These are phyloP conservation scores for Vanessa tameamea DNA, from an alignment of 1,140 invertebrate genomes.

Conservation along the genomic window DNA sequence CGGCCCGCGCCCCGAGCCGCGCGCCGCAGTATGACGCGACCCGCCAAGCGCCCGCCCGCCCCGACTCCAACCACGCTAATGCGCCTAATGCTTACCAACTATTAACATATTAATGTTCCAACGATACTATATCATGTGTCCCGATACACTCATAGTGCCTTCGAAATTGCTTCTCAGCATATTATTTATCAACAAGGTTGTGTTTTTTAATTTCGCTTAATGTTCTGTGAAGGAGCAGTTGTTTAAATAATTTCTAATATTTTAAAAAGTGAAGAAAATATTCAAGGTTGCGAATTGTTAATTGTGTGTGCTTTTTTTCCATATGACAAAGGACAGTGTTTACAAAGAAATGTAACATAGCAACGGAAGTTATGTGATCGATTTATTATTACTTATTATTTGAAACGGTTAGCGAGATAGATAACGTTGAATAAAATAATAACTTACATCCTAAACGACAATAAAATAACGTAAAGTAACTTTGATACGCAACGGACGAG, in stretches of 20 bases:
- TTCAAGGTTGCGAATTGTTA: slow-evolving; percentile 25
- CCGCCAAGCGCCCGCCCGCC: slow-evolving; percentile 60
- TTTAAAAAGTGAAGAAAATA: slow-evolving; percentile 24
- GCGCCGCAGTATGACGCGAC: slow-evolving; percentile 72
- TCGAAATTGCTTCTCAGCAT: slow-evolving; percentile 40
- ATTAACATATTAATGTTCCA: slow-evolving; percentile 51
- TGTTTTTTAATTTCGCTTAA: slow-evolving; percentile 27
- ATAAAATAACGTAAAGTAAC: slow-evolving; percentile 5
- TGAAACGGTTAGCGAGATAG: background rate
- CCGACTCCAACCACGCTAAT: slow-evolving; percentile 44
- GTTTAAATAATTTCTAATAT: slow-evolving; percentile 6
- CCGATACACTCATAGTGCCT: slow-evolving; percentile 58
- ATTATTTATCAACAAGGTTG: slow-evolving; percentile 34
- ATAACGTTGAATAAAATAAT: background rate
- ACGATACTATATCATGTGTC: slow-evolving; percentile 59
- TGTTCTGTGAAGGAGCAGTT: slow-evolving; percentile 14
- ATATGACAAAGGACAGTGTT: slow-evolving; percentile 65
- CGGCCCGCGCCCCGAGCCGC: slow-evolving; percentile 43
- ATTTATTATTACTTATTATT: slow-evolving; percentile 44
- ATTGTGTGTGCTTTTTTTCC: slow-evolving; percentile 41
- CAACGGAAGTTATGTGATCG: slow-evolving; percentile 59
- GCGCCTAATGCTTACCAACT: slow-evolving; percentile 44
- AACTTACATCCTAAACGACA: background rate
- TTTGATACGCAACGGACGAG: slow-evolving; percentile 20
- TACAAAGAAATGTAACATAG: slow-evolving; percentile 73